Evolutionary conservation across 2,797 vertebrate genomes (phyloP).

Genomic region (Coluber constrictor): DNA sequence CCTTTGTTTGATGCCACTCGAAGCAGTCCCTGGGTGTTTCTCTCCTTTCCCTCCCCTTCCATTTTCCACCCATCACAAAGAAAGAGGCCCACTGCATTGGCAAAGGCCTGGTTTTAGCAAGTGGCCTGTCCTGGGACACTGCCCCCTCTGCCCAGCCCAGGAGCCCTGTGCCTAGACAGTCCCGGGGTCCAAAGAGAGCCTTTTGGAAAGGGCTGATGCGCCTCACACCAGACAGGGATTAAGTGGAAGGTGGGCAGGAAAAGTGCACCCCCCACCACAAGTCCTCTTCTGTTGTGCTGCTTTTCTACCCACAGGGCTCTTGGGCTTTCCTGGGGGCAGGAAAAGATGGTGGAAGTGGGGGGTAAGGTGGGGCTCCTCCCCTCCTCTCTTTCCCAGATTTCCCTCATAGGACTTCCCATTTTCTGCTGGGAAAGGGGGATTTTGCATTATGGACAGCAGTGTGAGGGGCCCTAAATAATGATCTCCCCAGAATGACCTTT

Average conservation of each 20-base stretch:
- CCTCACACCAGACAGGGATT: too few relatives aligned
- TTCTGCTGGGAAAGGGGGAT: constrained; percentile 35
- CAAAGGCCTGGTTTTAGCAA: not conserved
- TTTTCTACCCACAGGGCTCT: not conserved
- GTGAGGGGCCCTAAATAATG: constrained; percentile 33
- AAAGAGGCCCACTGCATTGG: not conserved
- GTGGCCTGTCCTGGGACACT: too few relatives aligned
- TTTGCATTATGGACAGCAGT: constrained; percentile 57
- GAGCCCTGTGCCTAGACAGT: too few relatives aligned
- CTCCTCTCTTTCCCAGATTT: constrained; percentile 33
- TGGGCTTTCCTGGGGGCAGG: not conserved
- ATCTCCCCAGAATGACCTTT: constrained; percentile 54
- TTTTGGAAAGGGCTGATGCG: too few relatives aligned
- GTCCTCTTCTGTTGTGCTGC: not conserved
- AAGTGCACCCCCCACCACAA: not conserved
- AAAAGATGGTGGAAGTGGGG: not conserved
- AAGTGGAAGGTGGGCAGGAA: too few relatives aligned
- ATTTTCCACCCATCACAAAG: not conserved
- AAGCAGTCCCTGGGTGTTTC: too few relatives aligned
- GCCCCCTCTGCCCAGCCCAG: too few relatives aligned
- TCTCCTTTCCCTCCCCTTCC: not conserved
- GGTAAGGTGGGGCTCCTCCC: not conserved
- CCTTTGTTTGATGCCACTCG: not conserved
- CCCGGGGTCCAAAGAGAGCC: too few relatives aligned
- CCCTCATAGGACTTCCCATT: constrained; percentile 59